Evolutionary conservation across 2,888 invertebrate genomes (phyloP).

Genomic region (Epinotia demarniana): DNA sequence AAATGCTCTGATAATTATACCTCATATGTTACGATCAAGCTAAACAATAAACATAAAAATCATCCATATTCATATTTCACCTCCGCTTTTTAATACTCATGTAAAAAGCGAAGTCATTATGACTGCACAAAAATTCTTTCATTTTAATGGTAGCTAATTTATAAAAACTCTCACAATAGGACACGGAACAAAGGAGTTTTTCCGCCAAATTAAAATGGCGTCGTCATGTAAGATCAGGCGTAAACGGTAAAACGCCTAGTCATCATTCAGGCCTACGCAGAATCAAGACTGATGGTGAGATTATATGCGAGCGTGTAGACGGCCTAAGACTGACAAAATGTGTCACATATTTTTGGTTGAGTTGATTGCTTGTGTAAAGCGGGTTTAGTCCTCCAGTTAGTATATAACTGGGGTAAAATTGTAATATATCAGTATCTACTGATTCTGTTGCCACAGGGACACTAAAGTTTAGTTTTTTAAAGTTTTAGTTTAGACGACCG

Average conservation of each 20-base stretch:
- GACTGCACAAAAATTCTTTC: not conserved
- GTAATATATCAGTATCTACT: too few relatives aligned
- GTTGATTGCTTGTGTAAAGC: conserved; percentile 4
- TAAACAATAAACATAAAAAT: too few relatives aligned
- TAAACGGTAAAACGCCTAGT: conserved; percentile 36
- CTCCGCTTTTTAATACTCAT: not conserved
- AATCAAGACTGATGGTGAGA: conserved; percentile 52
- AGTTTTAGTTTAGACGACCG: too few relatives aligned
- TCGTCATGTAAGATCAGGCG: conserved; percentile 39
- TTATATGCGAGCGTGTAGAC: conserved; percentile 47
- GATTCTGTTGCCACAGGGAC: too few relatives aligned
- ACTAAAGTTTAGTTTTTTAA: too few relatives aligned
- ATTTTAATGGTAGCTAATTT: conserved; percentile 2
- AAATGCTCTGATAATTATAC: too few relatives aligned
- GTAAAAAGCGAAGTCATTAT: not conserved
- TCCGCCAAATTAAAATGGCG: conserved; percentile 36
- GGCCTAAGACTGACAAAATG: conserved; percentile 46
- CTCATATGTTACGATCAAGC: too few relatives aligned
- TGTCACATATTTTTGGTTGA: conserved; percentile 8
- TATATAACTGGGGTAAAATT: not conserved
- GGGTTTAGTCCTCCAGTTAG: not conserved
- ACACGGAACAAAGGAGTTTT: conserved; percentile 21
- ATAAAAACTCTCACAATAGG: conserved; percentile 10
- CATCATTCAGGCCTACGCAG: conserved; percentile 52
- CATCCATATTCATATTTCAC: not conserved